Base-by-base conservation (phyloP, 2,113 vertebrate genomes). In the Cyprinodon brontotheroides region DNA sequence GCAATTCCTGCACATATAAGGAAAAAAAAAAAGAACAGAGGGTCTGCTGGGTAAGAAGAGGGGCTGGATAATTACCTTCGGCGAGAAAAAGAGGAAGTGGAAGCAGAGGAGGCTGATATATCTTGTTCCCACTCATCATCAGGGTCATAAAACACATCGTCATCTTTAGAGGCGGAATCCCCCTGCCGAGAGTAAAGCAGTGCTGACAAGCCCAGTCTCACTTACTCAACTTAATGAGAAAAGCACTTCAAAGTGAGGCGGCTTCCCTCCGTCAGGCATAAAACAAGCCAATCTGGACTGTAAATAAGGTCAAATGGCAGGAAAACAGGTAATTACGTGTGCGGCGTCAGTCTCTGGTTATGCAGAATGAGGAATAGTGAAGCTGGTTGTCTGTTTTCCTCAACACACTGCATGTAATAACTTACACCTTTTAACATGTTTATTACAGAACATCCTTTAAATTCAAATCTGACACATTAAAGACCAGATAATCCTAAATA, bases 111-210 rank as follows among this genome's bases (percentile, higher is more conserved):
- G 62, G 88, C 91, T 39, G 94, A 95, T 87, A 99, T 85, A 91
- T 99, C 97, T 77, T 95, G 96, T 70, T 99, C 97, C 98, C 98
- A 99, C 72, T 97, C 96, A 92, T 98, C 97, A 87, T 92, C 93
- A 45, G 97, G 97, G 83, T 96, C 94, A 82, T 96, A 98, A 94
- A 98, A 97, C 74, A 98, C 86, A 70, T 96, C 95, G 70, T 96
- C 96, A 91, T 93, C 89, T 93, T 91, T 95, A 83, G 85, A 91
- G 79, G 78, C 77, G 53, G 90, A 71, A 59, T 94, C 93, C 77
- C 86, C 95, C 98, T 99, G 89, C 45, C 67, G 76, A 86, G 83
- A 89, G 77, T 87, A 91, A 88, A 90, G 43, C 72, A 91, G 43
- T 80, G 79, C 65, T 87, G 80, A 89, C 75, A 89, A 79, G 78